Base-by-base conservation (phyloP, 2,113 vertebrate species). In the Haemorhous mexicanus region DNA sequence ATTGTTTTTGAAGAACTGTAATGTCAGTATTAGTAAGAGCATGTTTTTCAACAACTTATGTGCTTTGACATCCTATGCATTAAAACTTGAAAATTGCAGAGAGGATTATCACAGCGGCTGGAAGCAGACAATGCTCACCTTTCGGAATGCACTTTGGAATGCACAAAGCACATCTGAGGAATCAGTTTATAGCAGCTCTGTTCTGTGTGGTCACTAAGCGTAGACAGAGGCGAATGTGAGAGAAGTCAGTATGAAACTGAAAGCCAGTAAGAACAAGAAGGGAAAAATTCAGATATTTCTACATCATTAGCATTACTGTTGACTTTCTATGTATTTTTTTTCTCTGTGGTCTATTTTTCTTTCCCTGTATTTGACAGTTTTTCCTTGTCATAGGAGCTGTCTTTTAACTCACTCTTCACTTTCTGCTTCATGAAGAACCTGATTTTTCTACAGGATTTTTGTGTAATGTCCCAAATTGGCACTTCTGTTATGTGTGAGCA, bases 41-140 rank as follows among this genome's bases (percentile, higher is more conserved):
- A 56, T 52, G 23, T 69, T 92, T 90, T 85, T 88, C 63, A 73
- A 64, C 79, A 95, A 28, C 49, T 16, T n/a, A 33, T 83, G 18
- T 68, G 3, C 44, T 88, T 80, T 73, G 39, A 10, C 16, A 79
- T 12, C 5, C 17, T 64, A 4, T 59, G 19, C 49, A 64, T 39
- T 68, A 68, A 50, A 83, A 50, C 16, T 50, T 79, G 39, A 82
- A 44, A 53, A 67, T 47, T 56, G 18, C 28, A 16, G 47, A 59
- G 32, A 62, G 21, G 18, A 61, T 72, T 52, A 61, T 66, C 11
- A 33, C 16, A 81, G 46, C 15, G 87, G 9, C 28, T 87, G 46
- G 39, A 87, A 81, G 21, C 11, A 23, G 16, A n/a, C 56, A 61
- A 39, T 23, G 12, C 47, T 26, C 16, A 21, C 10, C 21, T 70